Evolutionary conservation across 1,140 invertebrate genomes (phyloP), one percentile per base, ranked within the genome.

Genomic region (Drosophila funebris): DNA sequence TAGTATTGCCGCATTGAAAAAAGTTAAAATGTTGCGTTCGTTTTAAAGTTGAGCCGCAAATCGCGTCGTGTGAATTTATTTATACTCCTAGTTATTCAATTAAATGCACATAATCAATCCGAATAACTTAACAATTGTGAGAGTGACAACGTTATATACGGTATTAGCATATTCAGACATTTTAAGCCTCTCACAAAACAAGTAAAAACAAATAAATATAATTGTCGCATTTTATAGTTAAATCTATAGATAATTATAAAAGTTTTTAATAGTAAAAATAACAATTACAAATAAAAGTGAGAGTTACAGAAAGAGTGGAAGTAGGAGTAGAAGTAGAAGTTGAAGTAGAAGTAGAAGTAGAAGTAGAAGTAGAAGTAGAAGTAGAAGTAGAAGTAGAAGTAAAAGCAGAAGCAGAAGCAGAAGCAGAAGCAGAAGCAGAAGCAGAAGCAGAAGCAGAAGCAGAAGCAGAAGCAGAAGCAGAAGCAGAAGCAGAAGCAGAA

Each of bases 1-100:
- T 81, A 53, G 41, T 57, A 43, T 61, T 66, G 53, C 18, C 20
- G 37, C 53, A 63, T 39, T 67, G 67, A 11, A 60, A 70, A 85
- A 64, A 67, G 61, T 73, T 58, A 69, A 67, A 66, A 73, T 73
- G 6, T 13, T 44, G 41, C 8, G 8, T 4, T 20, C 29, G 29
- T 31, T 41, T 52, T 41, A 43, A 63, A 43, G 5, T n/a, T n/a
- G n/a, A n/a, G n/a, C n/a, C 41, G 3, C 18, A 20, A 24, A 36
- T 11, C 29, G 24, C 4, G 14, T 4, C 20, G 16, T 37, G 43
- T 29, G 52, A 67, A 58, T 58, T 22, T 11, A 46, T 24, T 46
- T 46, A 46, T 27, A 13, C n/a, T 24, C 4, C 11, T 9, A 68
- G 52, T 61, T 24, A 68, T 41, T 16, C 46, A 53, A 44, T 69